phyloP scores from a whole-genome alignment of 2,888 invertebrate species.

The Halictus quadricinctus region DNA sequence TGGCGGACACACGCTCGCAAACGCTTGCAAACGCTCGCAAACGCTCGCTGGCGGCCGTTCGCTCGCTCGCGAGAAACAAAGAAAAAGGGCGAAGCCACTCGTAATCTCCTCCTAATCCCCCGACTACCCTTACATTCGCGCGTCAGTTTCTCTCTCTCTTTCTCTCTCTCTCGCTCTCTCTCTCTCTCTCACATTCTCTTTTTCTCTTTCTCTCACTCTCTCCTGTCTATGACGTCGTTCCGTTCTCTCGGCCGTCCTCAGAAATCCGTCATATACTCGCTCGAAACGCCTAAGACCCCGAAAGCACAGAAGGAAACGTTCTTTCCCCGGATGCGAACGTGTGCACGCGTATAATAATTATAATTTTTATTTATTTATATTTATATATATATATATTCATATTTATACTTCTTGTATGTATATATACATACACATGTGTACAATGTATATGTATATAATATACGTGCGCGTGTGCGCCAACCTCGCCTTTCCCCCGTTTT shows the following conservation, averaged over 20 bases:
- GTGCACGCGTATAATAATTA: constrained; percentile 56
- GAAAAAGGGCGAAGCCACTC: constrained; percentile 60
- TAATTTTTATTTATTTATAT: constrained; percentile 49
- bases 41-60: constrained; percentile 16
- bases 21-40: background rate
- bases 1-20: constrained; percentile 46
- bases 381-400: constrained; percentile 44
- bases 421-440: constrained; percentile 4
- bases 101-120: constrained; percentile 34
- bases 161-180: background rate
- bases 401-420: constrained; percentile 41
- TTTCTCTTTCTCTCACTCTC: constrained; percentile 16
- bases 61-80: constrained; percentile 55
- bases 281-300: constrained; percentile 48
- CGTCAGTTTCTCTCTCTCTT: constrained; percentile 4
- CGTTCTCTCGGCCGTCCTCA: constrained; percentile 39
- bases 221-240: constrained; percentile 28
- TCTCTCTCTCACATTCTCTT: background rate
- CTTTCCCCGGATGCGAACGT: constrained; percentile 66
- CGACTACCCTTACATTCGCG: constrained; percentile 29
- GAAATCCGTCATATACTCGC: constrained; percentile 17
- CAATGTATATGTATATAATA: constrained; percentile 37
- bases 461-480: constrained; percentile 46
- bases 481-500: background rate
- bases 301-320: constrained; percentile 43